Evolutionary conservation across 2,888 invertebrate genomes (phyloP), one percentile per base, ranked within the genome.

Genomic region (Eumerus sabulonum): DNA sequence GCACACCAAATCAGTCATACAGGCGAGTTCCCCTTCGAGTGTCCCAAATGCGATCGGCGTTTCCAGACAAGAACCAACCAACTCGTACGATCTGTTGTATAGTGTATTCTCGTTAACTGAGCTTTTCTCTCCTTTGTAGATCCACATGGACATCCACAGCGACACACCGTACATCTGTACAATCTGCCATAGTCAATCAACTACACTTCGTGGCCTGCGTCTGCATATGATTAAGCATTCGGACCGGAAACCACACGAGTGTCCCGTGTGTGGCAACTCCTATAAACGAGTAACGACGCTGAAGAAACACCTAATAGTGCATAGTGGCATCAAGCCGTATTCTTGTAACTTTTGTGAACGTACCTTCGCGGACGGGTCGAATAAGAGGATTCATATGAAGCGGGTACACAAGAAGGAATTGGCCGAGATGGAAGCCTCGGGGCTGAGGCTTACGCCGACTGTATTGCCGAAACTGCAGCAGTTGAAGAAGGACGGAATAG

Each of bases 391-490:
- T 51, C 81, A 81, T 16, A 76, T 81, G 81, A 70, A 66, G 13
- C 18, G 81, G n/a, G 70, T 76, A 1, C 81, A 81, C 16, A 70
- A 64, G 35, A 76, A 76, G 18, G 81, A 81, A 27, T 27, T 81
- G 4, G 74, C 81, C 12, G 71, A 86, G 19, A 86, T 88, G 73
- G 89, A 89, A 82, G 85, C 88, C 0, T 82, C 83, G 1, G 89
- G 89, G 0, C 85, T 85, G 38, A 82, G 84, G 17, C 83, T 84
- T 4, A 84, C 84, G 0, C 85, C 85, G 1, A 86, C 86, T 0
- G 82, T 84, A 19, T 83, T 89, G 51, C 89, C 89, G 1, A 86
- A 87, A 82, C 70, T 89, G 13, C 86, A 86, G 38, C 88, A 89
- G 57, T 74, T 89, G 18, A 54, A 68, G 12, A 64, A 79, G 16